Base-by-base conservation (phyloP, 2,888 invertebrate species). In the Pycnomerus fuliginosus region DNA sequence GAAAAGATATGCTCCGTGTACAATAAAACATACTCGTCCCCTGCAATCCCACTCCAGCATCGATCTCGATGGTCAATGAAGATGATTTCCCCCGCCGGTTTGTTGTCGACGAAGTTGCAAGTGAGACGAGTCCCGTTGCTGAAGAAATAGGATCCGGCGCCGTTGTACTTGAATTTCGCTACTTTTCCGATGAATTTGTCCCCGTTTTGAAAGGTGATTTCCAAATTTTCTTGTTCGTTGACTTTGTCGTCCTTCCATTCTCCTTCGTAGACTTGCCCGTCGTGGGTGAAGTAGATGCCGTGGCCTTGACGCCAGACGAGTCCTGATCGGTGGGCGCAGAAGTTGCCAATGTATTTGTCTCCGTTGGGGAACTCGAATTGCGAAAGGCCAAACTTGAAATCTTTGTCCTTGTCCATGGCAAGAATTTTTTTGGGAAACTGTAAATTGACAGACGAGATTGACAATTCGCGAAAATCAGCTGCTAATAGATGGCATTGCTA, bases 241-340 rank as follows among this genome's bases (percentile, higher is more conserved):
- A 82, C 64, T 34, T 71, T 71, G 56, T 83, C 82, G 7, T 69
- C 61, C 0, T 76, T 74, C 83, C 83, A 84, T 2, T 54, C 53
- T 3, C 79, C 81, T 14, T 66, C 57, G 60, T 83, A 83, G 0
- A 56, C 57, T 53, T 83, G 80, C 0, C 78, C 79, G 55, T 82
- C 80, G 3, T 75, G 75, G 1, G 82, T 81, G 2, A 58, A 73
- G 53, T 84, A 83, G 7, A 67, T 64, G 4, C 83, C 83, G 38
- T 35, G 30, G 8, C 70, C 72, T 61, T 72, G 69, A 35, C 71
- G 55, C 71, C 71, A 72, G 25, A 69, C 53, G 24, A 66, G 25
- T 2, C 71, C 78, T 50, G 73, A 76, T 51, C 75, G 74, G 62
- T 76, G 76, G 1, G 78, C 75, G 56, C 77, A 76, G 54, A 77